A percentile compares a stretch with the other conserved stretches of the same genome.
These are phyloP conservation scores for Hartigia nigra DNA, from an alignment of 2,888 invertebrate genomes.

Conservation along the genomic window DNA sequence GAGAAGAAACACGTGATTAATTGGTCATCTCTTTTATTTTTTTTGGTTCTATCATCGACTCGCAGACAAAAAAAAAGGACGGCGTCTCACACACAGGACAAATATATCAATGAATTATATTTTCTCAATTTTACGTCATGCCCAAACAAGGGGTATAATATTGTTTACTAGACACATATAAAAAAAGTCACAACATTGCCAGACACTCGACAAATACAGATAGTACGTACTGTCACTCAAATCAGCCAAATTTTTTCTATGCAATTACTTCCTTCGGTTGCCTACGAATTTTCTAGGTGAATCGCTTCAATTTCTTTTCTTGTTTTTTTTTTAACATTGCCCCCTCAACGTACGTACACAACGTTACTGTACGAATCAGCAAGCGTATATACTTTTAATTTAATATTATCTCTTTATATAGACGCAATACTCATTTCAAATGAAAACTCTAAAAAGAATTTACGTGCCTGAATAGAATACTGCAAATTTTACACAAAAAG, in stretches of 20 bases:
- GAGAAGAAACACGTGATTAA: not conserved
- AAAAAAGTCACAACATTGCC: conserved; percentile 60
- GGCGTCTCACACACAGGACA: conserved; percentile 48
- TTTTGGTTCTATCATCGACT: not conserved
- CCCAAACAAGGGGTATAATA: conserved; percentile 59
- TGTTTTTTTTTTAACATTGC: not conserved
- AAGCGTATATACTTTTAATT: not conserved
- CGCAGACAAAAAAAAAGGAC: conserved; percentile 23
- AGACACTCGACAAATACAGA: conserved; percentile 15
- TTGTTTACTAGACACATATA: conserved; percentile 59
- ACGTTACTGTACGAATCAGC: not conserved
- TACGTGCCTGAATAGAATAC: not conserved
- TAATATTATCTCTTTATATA: not conserved
- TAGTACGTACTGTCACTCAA: not conserved
- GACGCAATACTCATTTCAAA: not conserved
- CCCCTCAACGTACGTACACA: not conserved
- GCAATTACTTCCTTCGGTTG: not conserved
- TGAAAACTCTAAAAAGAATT: not conserved
- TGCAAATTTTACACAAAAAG: not conserved
- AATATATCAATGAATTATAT: conserved; percentile 46
- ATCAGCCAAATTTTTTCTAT: not conserved
- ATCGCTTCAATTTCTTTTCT: not conserved
- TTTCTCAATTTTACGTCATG: conserved; percentile 60
- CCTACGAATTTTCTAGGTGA: not conserved
- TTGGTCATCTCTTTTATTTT: not conserved